phyloP scores from a whole-genome alignment of 2,888 invertebrate genomes.

The Acleris emargana region DNA sequence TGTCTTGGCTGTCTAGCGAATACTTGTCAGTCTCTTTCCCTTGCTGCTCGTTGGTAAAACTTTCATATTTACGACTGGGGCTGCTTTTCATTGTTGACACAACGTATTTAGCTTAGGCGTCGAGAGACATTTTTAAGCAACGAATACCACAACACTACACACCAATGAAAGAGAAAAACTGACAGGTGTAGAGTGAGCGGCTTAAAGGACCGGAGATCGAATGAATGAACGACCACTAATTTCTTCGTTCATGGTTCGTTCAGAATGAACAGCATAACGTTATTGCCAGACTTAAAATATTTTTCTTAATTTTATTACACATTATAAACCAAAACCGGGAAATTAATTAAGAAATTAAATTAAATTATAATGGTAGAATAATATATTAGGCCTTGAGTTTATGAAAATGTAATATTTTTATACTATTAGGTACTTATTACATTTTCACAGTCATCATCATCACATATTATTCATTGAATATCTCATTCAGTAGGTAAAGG shows the following conservation, averaged over 20 bases:
- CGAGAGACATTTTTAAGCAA: constrained; percentile 71
- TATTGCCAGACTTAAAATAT: not conserved
- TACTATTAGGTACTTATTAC: no score
- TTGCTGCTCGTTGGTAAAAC: constrained; percentile 74
- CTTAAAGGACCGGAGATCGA: not conserved
- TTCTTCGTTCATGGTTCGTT: not conserved
- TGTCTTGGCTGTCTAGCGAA: constrained; percentile 80
- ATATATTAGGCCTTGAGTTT: no score
- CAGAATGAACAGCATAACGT: not conserved
- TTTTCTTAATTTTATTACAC: not conserved
- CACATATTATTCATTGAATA: no score
- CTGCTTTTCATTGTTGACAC: constrained; percentile 81
- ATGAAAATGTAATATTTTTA: no score
- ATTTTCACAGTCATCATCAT: no score
- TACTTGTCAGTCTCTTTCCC: constrained; percentile 78
- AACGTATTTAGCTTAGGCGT: constrained; percentile 65
- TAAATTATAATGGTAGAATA: not conserved
- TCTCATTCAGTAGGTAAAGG: no score
- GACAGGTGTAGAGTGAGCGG: constrained; percentile 31
- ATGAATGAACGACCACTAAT: constrained; percentile 4
- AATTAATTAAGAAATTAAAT: not conserved
- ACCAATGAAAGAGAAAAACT: constrained; percentile 55
- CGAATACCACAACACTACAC: constrained; percentile 62
- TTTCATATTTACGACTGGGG: constrained; percentile 79
- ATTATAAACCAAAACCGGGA: not conserved